Percentiles rank a stretch among this genome's conserved stretches.
phyloP scores from a whole-genome alignment of 2,797 vertebrate species.

The Thunnus albacares region DNA sequence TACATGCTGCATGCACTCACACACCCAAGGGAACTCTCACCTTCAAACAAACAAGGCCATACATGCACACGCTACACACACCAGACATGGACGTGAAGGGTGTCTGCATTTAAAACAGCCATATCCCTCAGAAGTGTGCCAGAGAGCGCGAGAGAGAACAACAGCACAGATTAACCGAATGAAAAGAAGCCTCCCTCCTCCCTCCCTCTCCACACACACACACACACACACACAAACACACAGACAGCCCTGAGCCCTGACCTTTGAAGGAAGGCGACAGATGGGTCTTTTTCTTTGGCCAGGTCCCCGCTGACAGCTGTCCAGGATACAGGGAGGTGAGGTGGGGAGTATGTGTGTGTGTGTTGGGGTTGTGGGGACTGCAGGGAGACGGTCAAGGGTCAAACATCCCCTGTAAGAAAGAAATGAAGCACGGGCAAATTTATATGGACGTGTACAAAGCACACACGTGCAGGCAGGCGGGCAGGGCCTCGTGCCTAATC shows the following conservation, averaged over 20 bases:
- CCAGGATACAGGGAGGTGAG: slow-evolving; percentile 64
- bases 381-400: slow-evolving; percentile 69
- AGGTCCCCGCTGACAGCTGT: slow-evolving; percentile 83
- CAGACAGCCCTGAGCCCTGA: slow-evolving; percentile 53
- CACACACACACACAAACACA: slow-evolving; percentile 58
- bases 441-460: slow-evolving; percentile 50
- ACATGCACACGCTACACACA: slow-evolving; percentile 49
- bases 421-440: slow-evolving; percentile 57
- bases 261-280: slow-evolving; percentile 85
- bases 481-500: slow-evolving; percentile 33
- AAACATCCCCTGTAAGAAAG: slow-evolving; percentile 67
- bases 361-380: slow-evolving; percentile 14
- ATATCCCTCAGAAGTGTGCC: slow-evolving; percentile 77
- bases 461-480: slow-evolving; percentile 51
- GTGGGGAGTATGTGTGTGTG: slow-evolving; percentile 21
- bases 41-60: slow-evolving; percentile 30
- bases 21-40: slow-evolving; percentile 12
- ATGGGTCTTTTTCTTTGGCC: slow-evolving; percentile 83
- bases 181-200: slow-evolving; percentile 70
- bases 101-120: slow-evolving; percentile 74
- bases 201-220: slow-evolving; percentile 50
- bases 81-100: slow-evolving; percentile 57
- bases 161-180: slow-evolving; percentile 69
- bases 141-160: slow-evolving; percentile 68
- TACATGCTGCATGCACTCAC: slow-evolving; percentile 11